Evolutionary conservation across 2,113 vertebrate genomes (phyloP).

Genomic region (Circaetus gallicus): DNA sequence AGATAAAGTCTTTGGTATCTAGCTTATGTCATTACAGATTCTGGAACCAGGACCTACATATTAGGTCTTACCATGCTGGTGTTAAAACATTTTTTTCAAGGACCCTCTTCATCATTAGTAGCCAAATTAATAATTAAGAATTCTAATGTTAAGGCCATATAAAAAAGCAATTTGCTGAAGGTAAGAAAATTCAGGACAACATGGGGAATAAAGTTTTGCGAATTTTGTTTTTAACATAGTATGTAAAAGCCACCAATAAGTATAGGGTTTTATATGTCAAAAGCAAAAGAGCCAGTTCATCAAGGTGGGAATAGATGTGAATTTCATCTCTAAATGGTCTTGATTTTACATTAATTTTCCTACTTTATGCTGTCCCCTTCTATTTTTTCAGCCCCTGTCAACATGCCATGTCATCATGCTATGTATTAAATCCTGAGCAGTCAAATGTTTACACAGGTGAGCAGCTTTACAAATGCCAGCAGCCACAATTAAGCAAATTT

Average conservation of each 20-base stretch:
- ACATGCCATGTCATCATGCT: background rate
- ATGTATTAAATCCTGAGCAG: background rate
- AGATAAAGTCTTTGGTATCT: background rate
- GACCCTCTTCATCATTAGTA: accelerated
- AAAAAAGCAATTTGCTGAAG: background rate
- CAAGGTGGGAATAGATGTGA: background rate
- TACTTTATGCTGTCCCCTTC: background rate
- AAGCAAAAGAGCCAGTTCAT: background rate
- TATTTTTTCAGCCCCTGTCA: background rate
- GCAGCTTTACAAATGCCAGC: background rate
- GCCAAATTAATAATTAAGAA: background rate
- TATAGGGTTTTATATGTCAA: background rate
- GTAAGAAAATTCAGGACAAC: background rate
- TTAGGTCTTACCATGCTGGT: background rate
- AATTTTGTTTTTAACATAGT: background rate
- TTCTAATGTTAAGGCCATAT: background rate
- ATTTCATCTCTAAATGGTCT: background rate
- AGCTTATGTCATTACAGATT: background rate
- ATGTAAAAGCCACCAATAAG: background rate
- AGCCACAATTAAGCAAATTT: background rate
- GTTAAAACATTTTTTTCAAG: background rate
- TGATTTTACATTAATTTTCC: background rate
- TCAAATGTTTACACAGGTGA: background rate
- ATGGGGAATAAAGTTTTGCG: background rate
- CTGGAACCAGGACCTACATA: background rate